A percentile compares a stretch with the other conserved stretches of the same genome.
phyloP scores from a whole-genome alignment of 2,113 vertebrate species.

The Agelaius phoeniceus region DNA sequence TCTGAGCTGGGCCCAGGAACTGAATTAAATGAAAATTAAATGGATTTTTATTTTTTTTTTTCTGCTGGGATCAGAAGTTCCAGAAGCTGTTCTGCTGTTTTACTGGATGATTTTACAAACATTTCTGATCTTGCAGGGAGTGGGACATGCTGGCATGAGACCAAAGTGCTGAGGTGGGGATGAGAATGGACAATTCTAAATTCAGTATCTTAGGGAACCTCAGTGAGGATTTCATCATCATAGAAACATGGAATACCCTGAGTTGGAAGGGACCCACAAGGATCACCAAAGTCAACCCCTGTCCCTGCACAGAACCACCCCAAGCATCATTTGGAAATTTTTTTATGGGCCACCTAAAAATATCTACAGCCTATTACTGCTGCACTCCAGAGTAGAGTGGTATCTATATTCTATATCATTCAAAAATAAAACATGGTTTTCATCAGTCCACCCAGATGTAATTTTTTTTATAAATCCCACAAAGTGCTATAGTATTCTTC shows the following conservation, averaged over 20 bases:
- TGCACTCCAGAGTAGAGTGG: background rate
- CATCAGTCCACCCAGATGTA: background rate
- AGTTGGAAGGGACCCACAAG: background rate
- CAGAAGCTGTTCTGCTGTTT: background rate
- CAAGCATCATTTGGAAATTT: background rate
- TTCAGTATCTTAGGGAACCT: background rate
- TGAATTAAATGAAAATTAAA: background rate
- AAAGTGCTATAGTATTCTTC: background rate
- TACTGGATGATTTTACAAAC: background rate
- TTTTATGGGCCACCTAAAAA: background rate
- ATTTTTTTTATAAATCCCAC: background rate
- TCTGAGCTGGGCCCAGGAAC: background rate
- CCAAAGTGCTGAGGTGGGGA: background rate
- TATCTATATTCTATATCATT: background rate
- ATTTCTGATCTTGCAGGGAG: background rate
- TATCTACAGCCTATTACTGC: background rate
- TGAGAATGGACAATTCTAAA: background rate
- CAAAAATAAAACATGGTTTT: background rate
- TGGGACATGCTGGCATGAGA: background rate
- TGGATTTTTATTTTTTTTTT: background rate
- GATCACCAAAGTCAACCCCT: background rate
- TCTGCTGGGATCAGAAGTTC: background rate
- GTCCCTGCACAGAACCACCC: background rate
- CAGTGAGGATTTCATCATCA: background rate
- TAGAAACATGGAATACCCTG: background rate